Evolutionary conservation across 2,797 vertebrate genomes (phyloP), one percentile per base, ranked within the genome.

Genomic region (Hirundo rustica): DNA sequence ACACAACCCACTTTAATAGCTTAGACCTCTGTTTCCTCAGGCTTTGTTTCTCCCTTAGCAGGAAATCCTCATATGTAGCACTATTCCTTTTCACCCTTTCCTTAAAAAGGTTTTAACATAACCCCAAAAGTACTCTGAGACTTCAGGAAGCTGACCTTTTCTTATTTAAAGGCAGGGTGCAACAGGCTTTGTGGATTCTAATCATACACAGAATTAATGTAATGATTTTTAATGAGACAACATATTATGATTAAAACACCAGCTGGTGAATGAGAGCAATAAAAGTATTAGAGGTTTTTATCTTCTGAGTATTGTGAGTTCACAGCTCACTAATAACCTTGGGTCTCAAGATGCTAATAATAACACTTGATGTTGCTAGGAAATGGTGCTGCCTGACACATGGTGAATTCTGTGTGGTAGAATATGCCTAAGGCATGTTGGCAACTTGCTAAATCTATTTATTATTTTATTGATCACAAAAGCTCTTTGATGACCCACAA

Each of bases 351-450:
- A 36, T 67, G 66, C 85, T 94, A 89, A 91, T 92, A 91, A 93
- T 91, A 91, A 86, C 36, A 34, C 16, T 90, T 78, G 8, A 6
- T 79, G 89, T 92, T 97, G 95, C 94, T 97, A 94, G 82, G 95
- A 48, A 94, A 92, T 95, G 62, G 38, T 84, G 60, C 73, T 90
- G 80, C 66, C 27, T 51, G 73, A 75, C 67, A 55, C 29, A 25
- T 26, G 22, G 55, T 54, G 32, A 71, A 64, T 26, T 23, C 32
- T 89, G 14, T n/a, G 61, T n/a, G 70, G 65, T 74, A 88, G 44
- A 61, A 84, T 88, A 48, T 86, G 82, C 82, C 70, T 66, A 50
- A 67, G 29, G 72, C 78, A 57, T 19, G 78, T 36, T 42, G 60
- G 79, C 21, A 84, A 61, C 85, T 90, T 61, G 48, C 19, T 82